These are phyloP conservation scores for Syngnathus typhle DNA, from an alignment of 2,113 vertebrate genomes.

Conservation along the genomic window DNA sequence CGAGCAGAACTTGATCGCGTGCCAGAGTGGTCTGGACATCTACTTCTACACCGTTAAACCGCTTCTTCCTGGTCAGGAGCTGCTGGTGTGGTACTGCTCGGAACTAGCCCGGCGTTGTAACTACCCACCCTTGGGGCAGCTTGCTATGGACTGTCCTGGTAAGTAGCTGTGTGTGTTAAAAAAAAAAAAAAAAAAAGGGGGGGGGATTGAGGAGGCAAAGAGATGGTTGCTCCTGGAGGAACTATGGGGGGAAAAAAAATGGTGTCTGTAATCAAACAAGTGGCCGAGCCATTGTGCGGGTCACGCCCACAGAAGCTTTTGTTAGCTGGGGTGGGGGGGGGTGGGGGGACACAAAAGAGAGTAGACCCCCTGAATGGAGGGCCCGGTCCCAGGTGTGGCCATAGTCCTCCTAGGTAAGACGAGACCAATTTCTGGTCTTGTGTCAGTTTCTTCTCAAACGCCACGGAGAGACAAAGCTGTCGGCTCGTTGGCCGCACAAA, in stretches of 20 bases:
- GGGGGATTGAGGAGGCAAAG: not conserved
- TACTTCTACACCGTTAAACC: conserved; percentile 91
- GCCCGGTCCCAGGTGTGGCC: conserved; percentile 47
- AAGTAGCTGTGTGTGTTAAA: conserved; percentile 4
- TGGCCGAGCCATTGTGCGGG: conserved; percentile 44
- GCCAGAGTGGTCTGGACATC: conserved; percentile 87
- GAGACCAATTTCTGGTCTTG: conserved; percentile 50
- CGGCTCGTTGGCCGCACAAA: conserved; percentile 28
- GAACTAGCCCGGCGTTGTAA: conserved; percentile 85
- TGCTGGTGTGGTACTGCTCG: conserved; percentile 91
- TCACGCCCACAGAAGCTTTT: conserved; percentile 56
- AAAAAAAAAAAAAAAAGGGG: too few relatives aligned
- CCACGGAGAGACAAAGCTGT: conserved; percentile 33
- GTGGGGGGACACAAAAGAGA: conserved; percentile 41
- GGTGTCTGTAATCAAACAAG: conserved; percentile 36
- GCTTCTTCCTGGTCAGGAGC: conserved; percentile 84
- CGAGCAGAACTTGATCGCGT: conserved; percentile 91
- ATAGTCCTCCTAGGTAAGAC: conserved; percentile 33
- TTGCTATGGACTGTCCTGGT: conserved; percentile 39
- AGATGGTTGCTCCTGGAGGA: not conserved
- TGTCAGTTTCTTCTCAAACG: conserved; percentile 42
- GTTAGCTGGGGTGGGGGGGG: conserved; percentile 14
- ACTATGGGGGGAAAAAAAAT: not conserved
- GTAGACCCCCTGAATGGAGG: conserved; percentile 47
- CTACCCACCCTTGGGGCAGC: conserved; percentile 74